These are phyloP conservation scores for Ornithoptera alexandrae DNA, from an alignment of 2,888 invertebrate species.

Conservation along the genomic window DNA sequence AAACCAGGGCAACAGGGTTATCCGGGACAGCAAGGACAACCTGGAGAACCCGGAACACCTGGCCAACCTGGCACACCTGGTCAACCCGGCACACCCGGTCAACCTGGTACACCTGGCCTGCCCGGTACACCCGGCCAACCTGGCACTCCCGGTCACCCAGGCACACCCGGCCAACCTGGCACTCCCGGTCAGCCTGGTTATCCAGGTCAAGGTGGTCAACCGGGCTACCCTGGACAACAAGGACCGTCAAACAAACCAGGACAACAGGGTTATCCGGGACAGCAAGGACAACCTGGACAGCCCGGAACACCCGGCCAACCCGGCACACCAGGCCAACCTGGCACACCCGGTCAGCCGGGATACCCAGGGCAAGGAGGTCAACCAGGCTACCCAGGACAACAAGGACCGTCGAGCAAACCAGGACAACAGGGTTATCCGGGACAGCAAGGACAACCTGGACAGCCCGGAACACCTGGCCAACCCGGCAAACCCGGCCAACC, in stretches of 20 bases:
- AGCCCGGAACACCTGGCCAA: conserved; percentile 36
- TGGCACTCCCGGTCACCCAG: conserved; percentile 40
- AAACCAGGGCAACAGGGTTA: conserved; percentile 35
- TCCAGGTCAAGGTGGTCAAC: conserved; percentile 37
- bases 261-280: conserved; percentile 40
- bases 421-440: conserved; percentile 36
- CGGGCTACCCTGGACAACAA: conserved; percentile 39
- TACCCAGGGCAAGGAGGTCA: conserved; percentile 33
- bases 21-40: conserved; percentile 34
- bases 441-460: conserved; percentile 18
- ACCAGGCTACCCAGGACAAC: conserved; percentile 17
- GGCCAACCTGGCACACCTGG: conserved; percentile 34
- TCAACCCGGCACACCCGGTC: conserved; percentile 37
- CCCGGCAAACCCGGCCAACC: conserved; percentile 36
- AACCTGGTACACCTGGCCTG: conserved; percentile 32
- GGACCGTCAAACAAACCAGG: conserved; percentile 23
- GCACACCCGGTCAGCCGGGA: conserved; percentile 37
- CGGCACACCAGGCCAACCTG: no score
- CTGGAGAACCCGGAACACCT: conserved; percentile 36
- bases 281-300: conserved; percentile 35
- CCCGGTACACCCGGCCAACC: conserved; percentile 36
- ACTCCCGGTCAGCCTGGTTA: conserved; percentile 17
- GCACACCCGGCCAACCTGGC: conserved; percentile 31
- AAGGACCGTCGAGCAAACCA: conserved; percentile 34
- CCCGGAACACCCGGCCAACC: conserved; percentile 33